phyloP scores from a whole-genome alignment of 2,888 invertebrate genomes.

The Frankliniella intonsa region DNA sequence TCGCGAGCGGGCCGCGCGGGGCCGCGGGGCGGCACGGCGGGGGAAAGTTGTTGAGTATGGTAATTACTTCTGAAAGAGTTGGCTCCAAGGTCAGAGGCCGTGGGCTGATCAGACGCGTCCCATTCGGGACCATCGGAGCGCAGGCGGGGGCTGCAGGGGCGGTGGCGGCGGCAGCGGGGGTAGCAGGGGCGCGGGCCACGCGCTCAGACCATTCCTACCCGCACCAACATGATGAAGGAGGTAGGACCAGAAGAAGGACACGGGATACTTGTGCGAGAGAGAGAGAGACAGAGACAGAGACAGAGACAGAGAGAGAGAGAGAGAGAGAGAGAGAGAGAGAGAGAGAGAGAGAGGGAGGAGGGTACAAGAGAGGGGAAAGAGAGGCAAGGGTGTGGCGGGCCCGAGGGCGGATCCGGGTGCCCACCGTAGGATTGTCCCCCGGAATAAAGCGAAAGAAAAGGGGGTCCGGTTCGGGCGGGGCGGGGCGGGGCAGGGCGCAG shows the following conservation, averaged over 20 bases:
- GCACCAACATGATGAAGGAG: neutral
- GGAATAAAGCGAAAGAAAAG: too few species aligned
- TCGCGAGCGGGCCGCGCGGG: too few species aligned
- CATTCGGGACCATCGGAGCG: too few species aligned
- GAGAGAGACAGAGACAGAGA: neutral
- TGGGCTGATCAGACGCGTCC: neutral
- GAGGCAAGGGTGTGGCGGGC: neutral
- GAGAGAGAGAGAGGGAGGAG: neutral
- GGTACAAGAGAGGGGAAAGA: neutral
- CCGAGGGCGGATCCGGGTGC: too few species aligned
- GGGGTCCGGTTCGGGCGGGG: too few species aligned
- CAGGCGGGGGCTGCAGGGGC: too few species aligned
- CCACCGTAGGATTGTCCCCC: too few species aligned
- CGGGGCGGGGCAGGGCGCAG: too few species aligned
- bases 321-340: neutral
- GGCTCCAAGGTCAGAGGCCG: neutral
- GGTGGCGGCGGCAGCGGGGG: too few species aligned
- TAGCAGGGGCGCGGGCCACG: too few species aligned
- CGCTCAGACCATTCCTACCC: neutral
- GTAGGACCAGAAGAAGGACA: neutral
- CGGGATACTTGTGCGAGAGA: neutral
- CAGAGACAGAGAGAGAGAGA: neutral
- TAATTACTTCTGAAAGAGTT: conserved; percentile 1
- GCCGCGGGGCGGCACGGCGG: neutral
- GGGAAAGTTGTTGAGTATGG: conserved; percentile 10